These are phyloP conservation scores for Nezara viridula DNA, from an alignment of 2,888 invertebrate genomes.

Conservation along the genomic window DNA sequence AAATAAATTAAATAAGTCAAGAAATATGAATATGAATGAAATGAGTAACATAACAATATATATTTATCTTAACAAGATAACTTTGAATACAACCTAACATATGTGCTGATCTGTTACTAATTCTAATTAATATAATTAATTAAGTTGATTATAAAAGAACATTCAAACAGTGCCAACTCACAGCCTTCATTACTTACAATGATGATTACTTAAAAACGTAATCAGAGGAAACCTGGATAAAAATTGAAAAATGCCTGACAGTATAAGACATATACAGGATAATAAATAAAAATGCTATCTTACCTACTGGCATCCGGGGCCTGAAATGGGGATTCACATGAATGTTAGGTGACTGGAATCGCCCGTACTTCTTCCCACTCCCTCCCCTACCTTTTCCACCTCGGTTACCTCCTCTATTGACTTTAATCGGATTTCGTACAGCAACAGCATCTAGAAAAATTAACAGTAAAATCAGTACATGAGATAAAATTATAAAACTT, in stretches of 20 bases:
- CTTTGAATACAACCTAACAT: no score
- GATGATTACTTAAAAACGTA: no score
- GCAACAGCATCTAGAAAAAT: constrained; percentile 55
- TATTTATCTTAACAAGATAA: no score
- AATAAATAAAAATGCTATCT: not conserved
- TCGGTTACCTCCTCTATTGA: constrained; percentile 47
- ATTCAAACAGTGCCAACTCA: not conserved
- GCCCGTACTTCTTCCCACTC: not conserved
- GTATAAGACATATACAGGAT: not conserved
- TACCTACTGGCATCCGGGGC: constrained; percentile 45
- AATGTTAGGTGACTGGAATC: constrained; percentile 60
- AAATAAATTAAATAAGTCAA: no score
- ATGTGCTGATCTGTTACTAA: no score
- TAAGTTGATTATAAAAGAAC: no score
- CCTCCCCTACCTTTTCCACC: constrained; percentile 25
- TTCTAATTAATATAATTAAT: no score
- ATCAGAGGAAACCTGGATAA: no score
- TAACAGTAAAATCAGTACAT: not conserved
- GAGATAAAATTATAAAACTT: not conserved
- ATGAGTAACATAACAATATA: no score
- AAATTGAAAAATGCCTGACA: not conserved
- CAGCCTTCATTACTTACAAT: no score
- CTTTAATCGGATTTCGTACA: constrained; percentile 50
- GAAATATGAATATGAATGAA: no score
- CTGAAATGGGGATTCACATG: constrained; percentile 65